Conservation (phyloP, 2,888 invertebrate genomes). For the Operophtera brumata region DNA sequence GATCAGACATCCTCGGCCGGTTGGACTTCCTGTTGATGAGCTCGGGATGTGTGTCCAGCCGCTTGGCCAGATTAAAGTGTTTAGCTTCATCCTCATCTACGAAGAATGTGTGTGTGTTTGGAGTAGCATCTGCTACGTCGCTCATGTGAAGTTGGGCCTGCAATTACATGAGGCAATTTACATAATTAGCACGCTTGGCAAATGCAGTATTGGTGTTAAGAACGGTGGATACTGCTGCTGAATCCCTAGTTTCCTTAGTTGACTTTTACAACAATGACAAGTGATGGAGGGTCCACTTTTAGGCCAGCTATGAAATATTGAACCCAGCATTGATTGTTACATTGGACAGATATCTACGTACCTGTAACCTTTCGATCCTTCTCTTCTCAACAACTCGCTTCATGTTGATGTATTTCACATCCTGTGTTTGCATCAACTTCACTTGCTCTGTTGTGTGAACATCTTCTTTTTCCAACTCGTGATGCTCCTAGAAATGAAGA, state of each 20-base stretch:
- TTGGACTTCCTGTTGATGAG: constrained; percentile 86
- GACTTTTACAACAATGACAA: no score
- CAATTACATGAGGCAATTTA: no score
- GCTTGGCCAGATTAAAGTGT: constrained; percentile 85
- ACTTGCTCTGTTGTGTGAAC: constrained; percentile 92
- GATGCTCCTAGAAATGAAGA: constrained; percentile 74
- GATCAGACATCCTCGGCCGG: constrained; percentile 82
- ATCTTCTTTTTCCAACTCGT: constrained; percentile 84
- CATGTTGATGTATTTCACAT: constrained; percentile 93
- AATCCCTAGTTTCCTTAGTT: no score
- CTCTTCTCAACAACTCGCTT: constrained; percentile 91
- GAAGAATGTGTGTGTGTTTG: constrained; percentile 91
- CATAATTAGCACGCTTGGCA: no score
- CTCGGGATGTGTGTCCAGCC: constrained; percentile 87
- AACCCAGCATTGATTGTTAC: no score
- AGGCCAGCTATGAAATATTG: no score
- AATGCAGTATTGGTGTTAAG: no score
- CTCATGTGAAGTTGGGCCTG: constrained; percentile 91
- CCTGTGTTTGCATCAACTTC: constrained; percentile 94
- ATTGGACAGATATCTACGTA: constrained; percentile 25
- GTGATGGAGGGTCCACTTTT: no score
- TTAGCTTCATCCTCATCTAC: constrained; percentile 83
- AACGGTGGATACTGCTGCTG: no score
- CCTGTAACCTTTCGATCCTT: constrained; percentile 78
- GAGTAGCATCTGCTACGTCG: constrained; percentile 84